Evolutionary conservation across 2,113 vertebrate genomes (phyloP), one percentile per base, ranked within the genome.

Genomic region (Cariama cristata): DNA sequence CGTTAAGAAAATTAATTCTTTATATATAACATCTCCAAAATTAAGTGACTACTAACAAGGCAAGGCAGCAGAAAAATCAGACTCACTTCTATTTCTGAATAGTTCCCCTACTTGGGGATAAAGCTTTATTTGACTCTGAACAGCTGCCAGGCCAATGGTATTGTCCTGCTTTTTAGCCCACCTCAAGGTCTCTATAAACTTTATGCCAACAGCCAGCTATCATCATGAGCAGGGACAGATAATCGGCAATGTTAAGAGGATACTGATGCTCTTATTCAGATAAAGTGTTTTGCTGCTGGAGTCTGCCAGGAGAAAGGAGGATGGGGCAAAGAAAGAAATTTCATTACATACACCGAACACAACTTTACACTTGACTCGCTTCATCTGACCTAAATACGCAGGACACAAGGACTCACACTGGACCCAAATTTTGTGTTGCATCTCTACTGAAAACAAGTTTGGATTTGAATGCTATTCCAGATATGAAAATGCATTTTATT

Each of bases 231-330:
- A 73, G 22, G 30, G 33, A 13, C 68, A 49, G 44, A 38, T 30
- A 53, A 90, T 52, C 0, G 2, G 42, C 28, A n/a, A 60, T 55
- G 21, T 60, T 76, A 71, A 66, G 63, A 67, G 26, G 5, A 44
- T 40, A 44, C 9, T 45, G 35, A 56, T 8, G 9, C 21, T 82
- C 16, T 9, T 45, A 30, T 59, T 73, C 59, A 88, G 42, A 53
- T 14, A 35, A 66, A 67, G 9, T 4, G 6, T 56, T 58, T 55
- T 76, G 30, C 40, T 68, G 0, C 33, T 30, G 9, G 28, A 20
- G 11, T 58, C 20, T 0, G 0, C 1, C 1, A 58, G 53, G 14
- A 45, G 3, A 49, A 21, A 8, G 12, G 12, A 69, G 60, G 50
- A 55, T 44, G 14, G 20, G 12, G 32, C 44, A 68, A 40, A 83